These are phyloP conservation scores for Cyaniris semiargus DNA, from an alignment of 2,888 invertebrate species.

Conservation along the genomic window DNA sequence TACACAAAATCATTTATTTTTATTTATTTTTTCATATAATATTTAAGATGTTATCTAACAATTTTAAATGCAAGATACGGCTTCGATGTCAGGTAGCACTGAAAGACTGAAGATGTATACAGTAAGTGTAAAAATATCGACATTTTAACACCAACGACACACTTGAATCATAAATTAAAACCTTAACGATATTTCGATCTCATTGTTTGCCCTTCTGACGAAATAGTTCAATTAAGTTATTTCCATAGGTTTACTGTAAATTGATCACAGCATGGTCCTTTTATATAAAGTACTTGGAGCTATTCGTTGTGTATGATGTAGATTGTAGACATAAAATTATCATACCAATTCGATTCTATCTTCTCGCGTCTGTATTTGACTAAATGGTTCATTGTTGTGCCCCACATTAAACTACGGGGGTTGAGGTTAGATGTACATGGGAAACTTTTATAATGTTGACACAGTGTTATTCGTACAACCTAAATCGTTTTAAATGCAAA, in stretches of 20 bases:
- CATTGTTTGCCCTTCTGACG: background rate
- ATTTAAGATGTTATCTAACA: background rate
- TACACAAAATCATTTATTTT: background rate
- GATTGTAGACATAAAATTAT: slow-evolving; percentile 22
- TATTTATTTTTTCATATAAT: background rate
- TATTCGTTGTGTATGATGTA: background rate
- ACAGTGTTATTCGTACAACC: slow-evolving; percentile 4
- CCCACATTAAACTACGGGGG: slow-evolving; percentile 25
- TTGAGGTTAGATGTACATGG: slow-evolving; percentile 3
- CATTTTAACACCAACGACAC: background rate
- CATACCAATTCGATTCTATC: slow-evolving; percentile 20
- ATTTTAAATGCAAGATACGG: background rate
- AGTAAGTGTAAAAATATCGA: background rate
- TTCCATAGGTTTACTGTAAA: slow-evolving; percentile 35
- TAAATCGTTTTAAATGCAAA: slow-evolving; percentile 20
- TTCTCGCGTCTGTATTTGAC: slow-evolving; percentile 8
- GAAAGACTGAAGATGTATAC: too few relatives aligned
- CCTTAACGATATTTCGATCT: background rate
- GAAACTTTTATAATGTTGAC: slow-evolving; percentile 4
- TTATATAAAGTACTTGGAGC: background rate
- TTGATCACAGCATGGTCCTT: slow-evolving; percentile 39
- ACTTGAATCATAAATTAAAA: background rate
- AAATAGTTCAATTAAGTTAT: slow-evolving; percentile 29
- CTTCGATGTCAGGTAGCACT: too few relatives aligned
- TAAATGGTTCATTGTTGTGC: slow-evolving; percentile 25